These are phyloP conservation scores for Mycetomoellerius zeteki DNA, from an alignment of 1,140 invertebrate species.

Conservation along the genomic window DNA sequence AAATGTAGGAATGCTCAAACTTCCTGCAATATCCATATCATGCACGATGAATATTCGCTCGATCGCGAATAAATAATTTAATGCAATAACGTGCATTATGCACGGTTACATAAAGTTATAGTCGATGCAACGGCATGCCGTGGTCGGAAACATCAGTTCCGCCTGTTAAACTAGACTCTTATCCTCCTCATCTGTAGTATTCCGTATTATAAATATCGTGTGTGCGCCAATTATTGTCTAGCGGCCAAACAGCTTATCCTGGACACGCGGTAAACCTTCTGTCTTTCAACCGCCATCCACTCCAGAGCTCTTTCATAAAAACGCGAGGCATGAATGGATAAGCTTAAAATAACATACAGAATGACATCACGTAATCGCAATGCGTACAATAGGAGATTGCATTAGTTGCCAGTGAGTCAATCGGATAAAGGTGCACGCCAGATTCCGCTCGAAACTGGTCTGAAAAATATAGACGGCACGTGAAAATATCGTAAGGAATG, in stretches of 20 bases:
- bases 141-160: constrained; percentile 59
- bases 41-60: constrained; percentile 22
- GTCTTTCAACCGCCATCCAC: not conserved
- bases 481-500: constrained; percentile 35
- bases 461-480: constrained; percentile 20
- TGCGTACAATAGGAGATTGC: constrained; percentile 22
- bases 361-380: constrained; percentile 55
- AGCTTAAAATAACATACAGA: constrained; percentile 40
- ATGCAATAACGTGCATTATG: constrained; percentile 46
- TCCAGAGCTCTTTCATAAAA: constrained; percentile 23
- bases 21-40: constrained; percentile 48
- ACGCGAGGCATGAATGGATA: constrained; percentile 43
- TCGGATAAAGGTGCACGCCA: constrained; percentile 6
- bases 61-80: constrained; percentile 58
- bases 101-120: constrained; percentile 36
- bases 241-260: constrained; percentile 21
- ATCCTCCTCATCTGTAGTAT: constrained; percentile 49
- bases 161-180: constrained; percentile 56
- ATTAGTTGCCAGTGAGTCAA: constrained; percentile 5
- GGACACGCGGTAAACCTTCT: constrained; percentile 31
- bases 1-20: constrained; percentile 23
- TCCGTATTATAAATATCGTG: constrained; percentile 57
- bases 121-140: constrained; percentile 25
- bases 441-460: constrained; percentile 12
- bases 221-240: constrained; percentile 44